Conservation (phyloP, 2,113 vertebrate genomes). For the Bubo blakistoni region DNA sequence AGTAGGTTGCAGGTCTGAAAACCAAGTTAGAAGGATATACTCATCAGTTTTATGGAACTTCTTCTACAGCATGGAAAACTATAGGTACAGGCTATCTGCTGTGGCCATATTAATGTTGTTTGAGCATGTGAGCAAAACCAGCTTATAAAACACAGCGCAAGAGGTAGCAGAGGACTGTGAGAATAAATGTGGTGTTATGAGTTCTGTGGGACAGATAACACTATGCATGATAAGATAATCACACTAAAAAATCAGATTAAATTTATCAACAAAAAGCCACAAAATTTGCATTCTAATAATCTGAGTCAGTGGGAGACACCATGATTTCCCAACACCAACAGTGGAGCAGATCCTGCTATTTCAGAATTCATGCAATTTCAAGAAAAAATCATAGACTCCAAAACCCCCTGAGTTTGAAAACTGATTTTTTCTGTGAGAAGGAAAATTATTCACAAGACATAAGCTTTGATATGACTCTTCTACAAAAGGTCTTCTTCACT, state of each 20-base stretch:
- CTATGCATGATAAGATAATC: neutral
- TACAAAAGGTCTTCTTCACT: neutral
- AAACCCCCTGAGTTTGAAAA: neutral
- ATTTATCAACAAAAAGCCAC: neutral
- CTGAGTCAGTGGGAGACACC: neutral
- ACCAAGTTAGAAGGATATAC: neutral
- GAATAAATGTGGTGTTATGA: neutral
- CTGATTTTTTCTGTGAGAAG: neutral
- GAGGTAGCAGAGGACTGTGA: neutral
- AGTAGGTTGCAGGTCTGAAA: neutral
- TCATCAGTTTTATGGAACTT: neutral
- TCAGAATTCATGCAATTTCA: neutral
- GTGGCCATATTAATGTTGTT: neutral
- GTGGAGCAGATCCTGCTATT: neutral
- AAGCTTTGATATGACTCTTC: neutral
- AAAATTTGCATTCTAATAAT: neutral
- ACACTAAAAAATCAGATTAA: neutral
- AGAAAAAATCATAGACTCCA: neutral
- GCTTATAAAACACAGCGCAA: neutral
- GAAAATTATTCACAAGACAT: neutral
- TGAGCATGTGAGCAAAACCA: neutral
- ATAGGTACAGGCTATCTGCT: neutral
- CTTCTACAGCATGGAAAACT: neutral
- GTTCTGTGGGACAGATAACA: neutral
- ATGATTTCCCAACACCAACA: neutral